These are phyloP conservation scores for Parascotia fuliginaria DNA, from an alignment of 2,888 invertebrate genomes.

Conservation along the genomic window DNA sequence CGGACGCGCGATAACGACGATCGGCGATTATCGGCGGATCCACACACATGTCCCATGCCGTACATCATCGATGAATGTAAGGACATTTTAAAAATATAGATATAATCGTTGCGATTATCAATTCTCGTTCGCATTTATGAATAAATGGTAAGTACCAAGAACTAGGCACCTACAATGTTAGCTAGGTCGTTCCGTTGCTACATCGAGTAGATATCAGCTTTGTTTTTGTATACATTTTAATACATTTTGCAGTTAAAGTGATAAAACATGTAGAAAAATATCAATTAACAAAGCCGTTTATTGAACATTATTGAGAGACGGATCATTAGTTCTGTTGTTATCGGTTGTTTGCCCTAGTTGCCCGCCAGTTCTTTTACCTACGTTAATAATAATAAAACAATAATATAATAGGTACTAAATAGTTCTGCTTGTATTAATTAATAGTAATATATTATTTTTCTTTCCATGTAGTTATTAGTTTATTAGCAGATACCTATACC, in stretches of 20 bases:
- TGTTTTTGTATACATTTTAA: constrained; percentile 52
- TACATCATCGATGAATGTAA: constrained; percentile 34
- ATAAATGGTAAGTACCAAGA: background rate
- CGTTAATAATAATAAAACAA: constrained; percentile 34
- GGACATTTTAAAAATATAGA: constrained; percentile 32
- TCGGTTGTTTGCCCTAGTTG: constrained; percentile 70
- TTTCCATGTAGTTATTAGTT: background rate
- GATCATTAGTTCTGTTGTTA: constrained; percentile 72
- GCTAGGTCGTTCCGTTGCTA: background rate
- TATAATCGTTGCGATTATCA: constrained; percentile 22
- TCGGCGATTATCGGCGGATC: constrained; percentile 76
- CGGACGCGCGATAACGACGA: constrained; percentile 78
- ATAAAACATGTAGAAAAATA: constrained; percentile 65
- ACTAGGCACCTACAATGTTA: constrained; percentile 11
- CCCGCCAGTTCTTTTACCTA: constrained; percentile 77
- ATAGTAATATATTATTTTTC: constrained; percentile 11
- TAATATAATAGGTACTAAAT: constrained; percentile 16
- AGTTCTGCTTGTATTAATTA: constrained; percentile 27
- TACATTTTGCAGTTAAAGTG: constrained; percentile 52
- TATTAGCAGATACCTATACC: too few species aligned
- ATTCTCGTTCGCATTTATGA: constrained; percentile 3
- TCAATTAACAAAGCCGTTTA: constrained; percentile 74
- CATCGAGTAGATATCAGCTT: constrained; percentile 10
- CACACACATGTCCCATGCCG: constrained; percentile 52
- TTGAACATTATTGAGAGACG: constrained; percentile 60